Conservation (phyloP, 2,888 invertebrate genomes). For the Tortrix viridana region DNA sequence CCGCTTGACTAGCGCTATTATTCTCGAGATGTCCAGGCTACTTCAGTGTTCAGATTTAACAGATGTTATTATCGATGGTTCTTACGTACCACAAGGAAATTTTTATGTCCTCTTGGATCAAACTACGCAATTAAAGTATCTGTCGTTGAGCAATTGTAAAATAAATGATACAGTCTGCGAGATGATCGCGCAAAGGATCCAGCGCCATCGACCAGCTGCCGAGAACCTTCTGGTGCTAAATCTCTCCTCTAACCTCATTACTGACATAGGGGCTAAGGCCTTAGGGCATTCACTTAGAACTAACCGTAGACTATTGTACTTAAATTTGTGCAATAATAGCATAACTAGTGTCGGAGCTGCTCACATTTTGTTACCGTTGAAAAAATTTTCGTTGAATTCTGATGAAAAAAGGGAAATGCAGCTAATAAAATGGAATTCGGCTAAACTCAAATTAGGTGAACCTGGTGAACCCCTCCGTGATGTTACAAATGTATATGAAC, state of each 20-base stretch:
- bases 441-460: conserved; percentile 43
- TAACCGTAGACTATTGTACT: conserved; percentile 57
- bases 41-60: conserved; percentile 58
- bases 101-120: conserved; percentile 56
- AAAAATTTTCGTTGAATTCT: conserved; percentile 50
- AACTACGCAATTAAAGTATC: conserved; percentile 49
- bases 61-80: conserved; percentile 60
- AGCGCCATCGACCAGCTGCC: conserved; percentile 44
- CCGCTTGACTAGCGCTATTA: conserved; percentile 43
- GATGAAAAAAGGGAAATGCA: conserved; percentile 47
- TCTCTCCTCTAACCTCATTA: conserved; percentile 58
- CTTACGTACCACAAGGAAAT: conserved; percentile 51
- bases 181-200: conserved; percentile 50
- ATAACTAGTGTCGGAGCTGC: conserved; percentile 55
- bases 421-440: conserved; percentile 43
- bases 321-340: conserved; percentile 59
- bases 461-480: conserved; percentile 38
- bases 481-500: no score
- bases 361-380: conserved; percentile 50
- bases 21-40: conserved; percentile 55
- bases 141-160: conserved; percentile 59
- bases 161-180: conserved; percentile 53
- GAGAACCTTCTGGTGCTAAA: conserved; percentile 52
- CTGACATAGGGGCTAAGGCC: conserved; percentile 52
- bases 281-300: conserved; percentile 52